Evolutionary conservation across 1,140 invertebrate species (phyloP).

Genomic region (Leucophenga varia): DNA sequence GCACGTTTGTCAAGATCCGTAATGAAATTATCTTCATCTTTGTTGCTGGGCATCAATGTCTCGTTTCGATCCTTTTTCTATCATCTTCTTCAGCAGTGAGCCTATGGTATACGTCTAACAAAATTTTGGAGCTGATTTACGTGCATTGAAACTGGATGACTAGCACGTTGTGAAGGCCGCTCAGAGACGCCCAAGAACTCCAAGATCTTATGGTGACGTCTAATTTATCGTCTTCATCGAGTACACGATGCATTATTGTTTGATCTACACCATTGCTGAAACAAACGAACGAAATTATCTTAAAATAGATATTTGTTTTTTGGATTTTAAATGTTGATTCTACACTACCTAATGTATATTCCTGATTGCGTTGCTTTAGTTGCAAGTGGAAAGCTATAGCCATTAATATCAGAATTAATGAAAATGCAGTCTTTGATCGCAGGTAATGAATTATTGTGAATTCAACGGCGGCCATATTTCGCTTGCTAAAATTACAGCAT

Average conservation of each 20-base stretch:
- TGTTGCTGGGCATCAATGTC: slow-evolving; percentile 42
- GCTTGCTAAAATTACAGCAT: no score
- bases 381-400: no score
- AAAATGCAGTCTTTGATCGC: no score
- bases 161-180: slow-evolving; percentile 63
- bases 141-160: slow-evolving; percentile 32
- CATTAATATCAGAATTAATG: no score
- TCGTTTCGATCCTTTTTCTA: slow-evolving; percentile 48
- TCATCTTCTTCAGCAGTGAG: slow-evolving; percentile 67
- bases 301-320: no score
- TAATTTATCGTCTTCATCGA: slow-evolving; percentile 73
- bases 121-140: slow-evolving; percentile 79
- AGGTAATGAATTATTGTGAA: no score
- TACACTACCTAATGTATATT: no score
- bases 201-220: slow-evolving; percentile 86
- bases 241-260: slow-evolving; percentile 74
- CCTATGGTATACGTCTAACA: slow-evolving; percentile 84
- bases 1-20: slow-evolving; percentile 72
- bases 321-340: no score
- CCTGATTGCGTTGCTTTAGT: slow-evolving; percentile 35
- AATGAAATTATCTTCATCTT: slow-evolving; percentile 72
- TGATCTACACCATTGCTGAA: slow-evolving; percentile 84
- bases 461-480: no score
- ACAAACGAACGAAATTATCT: no score
- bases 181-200: slow-evolving; percentile 82